Conservation (phyloP, 2,797 vertebrate genomes). For the Heterohyrax brucei region DNA sequence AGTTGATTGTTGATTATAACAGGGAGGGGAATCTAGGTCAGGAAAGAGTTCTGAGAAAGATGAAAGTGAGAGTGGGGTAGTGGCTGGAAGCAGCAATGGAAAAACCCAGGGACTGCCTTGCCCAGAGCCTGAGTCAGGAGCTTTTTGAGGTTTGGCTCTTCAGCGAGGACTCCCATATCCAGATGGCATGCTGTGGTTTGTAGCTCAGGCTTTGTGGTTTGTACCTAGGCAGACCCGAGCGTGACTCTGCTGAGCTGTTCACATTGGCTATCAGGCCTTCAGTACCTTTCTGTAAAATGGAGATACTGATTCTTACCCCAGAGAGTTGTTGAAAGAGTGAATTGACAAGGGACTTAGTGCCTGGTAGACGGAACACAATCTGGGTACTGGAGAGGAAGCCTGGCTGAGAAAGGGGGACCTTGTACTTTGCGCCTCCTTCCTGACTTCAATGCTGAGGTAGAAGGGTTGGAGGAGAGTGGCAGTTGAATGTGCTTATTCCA, state of each 20-base stretch:
- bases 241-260: conserved; percentile 11
- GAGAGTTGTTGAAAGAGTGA: not conserved
- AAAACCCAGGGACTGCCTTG: not conserved
- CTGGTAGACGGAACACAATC: not conserved
- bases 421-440: not conserved
- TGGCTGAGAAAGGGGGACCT: not conserved
- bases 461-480: not conserved
- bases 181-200: not conserved
- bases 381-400: not conserved
- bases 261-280: not conserved
- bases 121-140: not conserved
- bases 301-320: not conserved
- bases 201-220: conserved; percentile 53
- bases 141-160: not conserved
- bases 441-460: not conserved
- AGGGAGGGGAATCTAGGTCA: not conserved
- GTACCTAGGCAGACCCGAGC: not conserved
- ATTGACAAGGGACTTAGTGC: not conserved
- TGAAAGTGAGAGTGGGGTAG: not conserved
- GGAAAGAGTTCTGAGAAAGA: not conserved
- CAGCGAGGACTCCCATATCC: no score
- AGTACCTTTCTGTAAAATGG: not conserved
- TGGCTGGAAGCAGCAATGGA: conserved; percentile 7
- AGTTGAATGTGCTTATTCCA: not conserved
- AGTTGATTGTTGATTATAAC: conserved; percentile 1